Base-by-base conservation (phyloP, 2,888 invertebrate species). In the Phortica magna region DNA sequence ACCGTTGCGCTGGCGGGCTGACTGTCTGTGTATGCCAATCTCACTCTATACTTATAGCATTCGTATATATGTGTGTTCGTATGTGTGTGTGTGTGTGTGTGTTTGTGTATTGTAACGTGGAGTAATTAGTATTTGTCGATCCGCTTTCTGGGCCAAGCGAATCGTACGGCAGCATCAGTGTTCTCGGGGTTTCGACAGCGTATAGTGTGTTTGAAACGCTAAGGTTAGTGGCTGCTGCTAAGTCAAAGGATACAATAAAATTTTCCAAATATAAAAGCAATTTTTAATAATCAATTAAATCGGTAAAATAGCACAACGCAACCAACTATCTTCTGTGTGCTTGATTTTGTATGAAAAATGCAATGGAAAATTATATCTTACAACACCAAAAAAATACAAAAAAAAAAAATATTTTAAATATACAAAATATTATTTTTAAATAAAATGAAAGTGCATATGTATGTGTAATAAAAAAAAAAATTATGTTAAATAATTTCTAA, bases 101-200 rank as follows among this genome's bases (percentile, higher is more conserved):
- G 73, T 68, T 39, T 1, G 70, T 71, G 79, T 76, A 78, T 79
- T 80, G 80, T 83, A 64, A 48, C 48, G 64, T 7, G 70, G 70
- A 78, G 73, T 78, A 77, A 41, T n/a, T 57, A 78, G 77, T 81
- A 81, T 79, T 81, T 84, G 83, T 85, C 86, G 84, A 82, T 88
- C 89, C 91, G 90, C 91, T 89, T 90, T 90, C 88, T 91, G 89
- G 89, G 88, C 84, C 87, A 84, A 84, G 85, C 88, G 86, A 89
- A 86, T 90, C 89, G 90, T 88, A 90, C 89, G 89, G 88, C 89
- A 89, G 88, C 90, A 91, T 92, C 92, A 92, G 92, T 92, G 92
- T 92, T 92, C 92, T 92, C 92, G 92, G 92, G 92, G 92, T 91
- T 92, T 92, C 92, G 91, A 90, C 92, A 91, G 91, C 91, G 92